Evolutionary conservation across 2,888 invertebrate species (phyloP).

Genomic region (Eugnorisma glareosa): DNA sequence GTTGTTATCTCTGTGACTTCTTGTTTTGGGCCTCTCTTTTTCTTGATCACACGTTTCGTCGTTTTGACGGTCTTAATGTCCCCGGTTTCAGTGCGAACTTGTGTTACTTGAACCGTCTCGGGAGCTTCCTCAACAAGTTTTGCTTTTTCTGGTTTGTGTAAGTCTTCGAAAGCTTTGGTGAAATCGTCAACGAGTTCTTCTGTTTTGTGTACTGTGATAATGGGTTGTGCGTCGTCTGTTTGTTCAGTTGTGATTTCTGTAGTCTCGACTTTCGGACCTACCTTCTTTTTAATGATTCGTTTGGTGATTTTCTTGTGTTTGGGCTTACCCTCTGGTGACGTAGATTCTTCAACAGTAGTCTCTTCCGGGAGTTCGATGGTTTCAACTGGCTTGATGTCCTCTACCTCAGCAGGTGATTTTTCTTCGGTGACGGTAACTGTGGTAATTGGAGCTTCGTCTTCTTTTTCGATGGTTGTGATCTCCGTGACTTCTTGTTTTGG

Average conservation of each 20-base stretch:
- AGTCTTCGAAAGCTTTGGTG: not conserved
- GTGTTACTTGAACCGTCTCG: not conserved
- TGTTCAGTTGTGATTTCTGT: not conserved
- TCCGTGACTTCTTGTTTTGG: not conserved
- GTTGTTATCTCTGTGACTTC: not conserved
- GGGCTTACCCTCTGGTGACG: not conserved
- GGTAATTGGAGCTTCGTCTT: too few relatives aligned
- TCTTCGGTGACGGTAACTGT: not conserved
- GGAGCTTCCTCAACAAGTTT: not conserved
- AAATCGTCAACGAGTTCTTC: not conserved
- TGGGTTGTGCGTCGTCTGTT: not conserved
- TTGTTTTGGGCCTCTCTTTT: not conserved
- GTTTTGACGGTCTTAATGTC: not conserved
- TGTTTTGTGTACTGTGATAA: not conserved
- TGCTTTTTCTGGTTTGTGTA: not conserved
- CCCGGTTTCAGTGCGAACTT: not conserved
- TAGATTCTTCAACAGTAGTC: not conserved
- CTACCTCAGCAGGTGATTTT: not conserved
- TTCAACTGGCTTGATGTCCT: not conserved
- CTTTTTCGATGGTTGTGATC: too few relatives aligned
- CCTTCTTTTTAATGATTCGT: not conserved
- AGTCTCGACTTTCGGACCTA: not conserved
- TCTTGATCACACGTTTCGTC: not conserved
- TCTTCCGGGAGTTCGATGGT: not conserved
- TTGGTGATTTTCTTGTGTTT: not conserved